Evolutionary conservation across 2,888 invertebrate genomes (phyloP).

Genomic region (Aspidiotus rigidus): DNA sequence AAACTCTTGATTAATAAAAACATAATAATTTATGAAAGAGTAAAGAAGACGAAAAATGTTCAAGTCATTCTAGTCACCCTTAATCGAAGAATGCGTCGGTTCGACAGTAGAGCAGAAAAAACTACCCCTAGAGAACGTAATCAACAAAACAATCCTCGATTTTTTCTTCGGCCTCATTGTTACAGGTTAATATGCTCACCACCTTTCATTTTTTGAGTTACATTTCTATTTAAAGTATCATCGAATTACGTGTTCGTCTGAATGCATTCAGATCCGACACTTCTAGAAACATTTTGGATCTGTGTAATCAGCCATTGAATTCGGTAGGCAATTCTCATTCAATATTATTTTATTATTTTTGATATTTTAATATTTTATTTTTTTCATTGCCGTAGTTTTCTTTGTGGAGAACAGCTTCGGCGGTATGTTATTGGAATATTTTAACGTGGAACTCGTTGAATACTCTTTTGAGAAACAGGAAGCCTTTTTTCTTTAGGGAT

Average conservation of each 20-base stretch:
- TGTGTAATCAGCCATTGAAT: slow-evolving; percentile 25
- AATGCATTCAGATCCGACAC: slow-evolving; percentile 12
- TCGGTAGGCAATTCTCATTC: not conserved
- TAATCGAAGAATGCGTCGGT: slow-evolving; percentile 1
- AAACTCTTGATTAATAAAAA: slow-evolving; percentile 7
- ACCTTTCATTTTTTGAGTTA: slow-evolving; percentile 29
- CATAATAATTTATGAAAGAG: slow-evolving; percentile 5
- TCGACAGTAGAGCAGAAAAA: slow-evolving; percentile 19
- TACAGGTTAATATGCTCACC: slow-evolving; percentile 30
- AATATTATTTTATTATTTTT: slow-evolving; percentile 5
- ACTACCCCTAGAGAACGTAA: slow-evolving; percentile 28
- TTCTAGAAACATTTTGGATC: slow-evolving; percentile 5
- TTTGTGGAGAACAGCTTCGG: too few relatives aligned
- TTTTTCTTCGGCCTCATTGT: slow-evolving; percentile 25
- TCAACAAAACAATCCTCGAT: slow-evolving; percentile 29
- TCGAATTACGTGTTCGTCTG: slow-evolving; percentile 31
- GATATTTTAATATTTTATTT: slow-evolving; percentile 10
- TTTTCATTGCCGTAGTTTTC: not conserved
- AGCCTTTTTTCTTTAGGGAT: too few relatives aligned
- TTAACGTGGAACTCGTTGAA: too few relatives aligned
- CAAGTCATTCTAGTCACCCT: slow-evolving; percentile 26
- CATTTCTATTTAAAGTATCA: slow-evolving; percentile 33
- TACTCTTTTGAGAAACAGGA: too few relatives aligned
- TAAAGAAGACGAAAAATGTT: slow-evolving; percentile 11
- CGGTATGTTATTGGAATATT: too few relatives aligned